phyloP scores from a whole-genome alignment of 2,888 invertebrate species.

The Hydrotaea diabolus region DNA sequence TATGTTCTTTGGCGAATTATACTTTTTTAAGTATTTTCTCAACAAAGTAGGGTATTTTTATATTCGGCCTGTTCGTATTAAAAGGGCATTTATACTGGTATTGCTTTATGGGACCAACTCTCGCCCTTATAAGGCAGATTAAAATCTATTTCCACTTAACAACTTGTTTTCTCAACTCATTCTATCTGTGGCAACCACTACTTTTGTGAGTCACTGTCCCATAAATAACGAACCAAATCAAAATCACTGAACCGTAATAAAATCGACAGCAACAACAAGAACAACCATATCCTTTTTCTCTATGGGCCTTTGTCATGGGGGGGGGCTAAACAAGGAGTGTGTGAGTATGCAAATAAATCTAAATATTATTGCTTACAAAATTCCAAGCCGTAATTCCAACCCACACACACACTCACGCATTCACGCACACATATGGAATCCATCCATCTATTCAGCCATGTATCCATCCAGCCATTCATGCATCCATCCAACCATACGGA shows the following conservation, averaged over 20 bases:
- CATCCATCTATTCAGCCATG: not conserved
- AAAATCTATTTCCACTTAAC: too few relatives aligned
- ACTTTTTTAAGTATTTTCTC: too few relatives aligned
- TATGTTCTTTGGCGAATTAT: too few relatives aligned
- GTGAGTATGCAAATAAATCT: conserved; percentile 38
- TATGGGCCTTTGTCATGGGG: not conserved
- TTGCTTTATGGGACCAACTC: too few relatives aligned
- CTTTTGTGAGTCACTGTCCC: not conserved
- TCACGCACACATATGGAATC: conserved; percentile 14
- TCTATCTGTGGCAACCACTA: not conserved
- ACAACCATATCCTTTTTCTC: conserved; percentile 16
- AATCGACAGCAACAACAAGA: not conserved
- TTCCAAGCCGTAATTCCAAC: not conserved
- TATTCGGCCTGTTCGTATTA: too few relatives aligned
- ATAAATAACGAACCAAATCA: conserved; percentile 26
- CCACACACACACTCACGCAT: too few relatives aligned
- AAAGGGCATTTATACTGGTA: too few relatives aligned
- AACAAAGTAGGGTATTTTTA: too few relatives aligned
- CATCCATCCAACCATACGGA: not conserved
- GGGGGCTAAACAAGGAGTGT: too few relatives aligned
- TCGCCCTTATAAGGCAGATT: too few relatives aligned
- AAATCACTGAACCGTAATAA: conserved; percentile 50
- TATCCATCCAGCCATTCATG: not conserved
- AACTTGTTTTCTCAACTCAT: too few relatives aligned
- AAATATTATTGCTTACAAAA: conserved; percentile 50